These are phyloP conservation scores for Eumerus sabulonum DNA, from an alignment of 2,888 invertebrate species.

Conservation along the genomic window DNA sequence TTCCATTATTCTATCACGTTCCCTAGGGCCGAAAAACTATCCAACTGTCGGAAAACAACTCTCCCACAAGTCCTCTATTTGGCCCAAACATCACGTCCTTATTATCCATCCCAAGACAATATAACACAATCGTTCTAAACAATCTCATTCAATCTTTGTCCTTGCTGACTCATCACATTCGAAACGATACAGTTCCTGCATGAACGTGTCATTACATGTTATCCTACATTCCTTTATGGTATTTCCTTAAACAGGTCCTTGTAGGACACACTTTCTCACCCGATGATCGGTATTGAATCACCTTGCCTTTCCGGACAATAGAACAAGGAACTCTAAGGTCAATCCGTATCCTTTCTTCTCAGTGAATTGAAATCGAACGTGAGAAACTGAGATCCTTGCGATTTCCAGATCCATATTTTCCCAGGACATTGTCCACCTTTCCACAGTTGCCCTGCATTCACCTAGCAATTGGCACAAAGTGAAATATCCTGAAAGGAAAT, in stretches of 20 bases:
- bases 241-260: constrained; percentile 22
- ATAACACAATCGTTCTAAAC: background rate
- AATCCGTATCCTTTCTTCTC: background rate
- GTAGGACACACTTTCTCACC: constrained; percentile 41
- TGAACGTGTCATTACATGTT: constrained; percentile 57
- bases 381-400: constrained; percentile 48
- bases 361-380: constrained; percentile 46
- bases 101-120: background rate
- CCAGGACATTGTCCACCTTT: constrained; percentile 36
- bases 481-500: background rate
- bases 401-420: constrained; percentile 36
- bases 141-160: background rate
- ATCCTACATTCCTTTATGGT: constrained; percentile 7
- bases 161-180: constrained; percentile 5
- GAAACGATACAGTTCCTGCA: constrained; percentile 1
- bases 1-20: constrained; percentile 2
- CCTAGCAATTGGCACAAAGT: too few relatives aligned
- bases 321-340: background rate
- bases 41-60: constrained; percentile 9
- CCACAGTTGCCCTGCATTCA: too few relatives aligned
- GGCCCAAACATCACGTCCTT: constrained; percentile 30
- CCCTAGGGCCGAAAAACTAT: background rate
- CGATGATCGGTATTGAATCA: constrained; percentile 33
- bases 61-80: constrained; percentile 34
- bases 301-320: constrained; percentile 15